Evolutionary conservation across 2,797 vertebrate species (phyloP).

Genomic region (Sebastes hopkinsi): DNA sequence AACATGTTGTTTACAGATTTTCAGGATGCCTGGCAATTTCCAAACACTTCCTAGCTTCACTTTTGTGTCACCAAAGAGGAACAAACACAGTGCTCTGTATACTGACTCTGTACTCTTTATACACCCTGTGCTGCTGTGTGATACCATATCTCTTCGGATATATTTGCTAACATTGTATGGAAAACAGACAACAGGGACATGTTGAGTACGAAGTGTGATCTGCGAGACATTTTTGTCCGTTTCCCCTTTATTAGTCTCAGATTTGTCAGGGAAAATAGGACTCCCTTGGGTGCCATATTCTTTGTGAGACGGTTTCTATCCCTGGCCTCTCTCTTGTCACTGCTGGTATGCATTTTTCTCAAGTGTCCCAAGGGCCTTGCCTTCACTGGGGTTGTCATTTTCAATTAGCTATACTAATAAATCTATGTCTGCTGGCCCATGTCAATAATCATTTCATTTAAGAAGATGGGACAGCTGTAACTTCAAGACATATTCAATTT

Average conservation of each 20-base stretch:
- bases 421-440: constrained; percentile 54
- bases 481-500: constrained; percentile 54
- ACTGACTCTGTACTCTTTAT: background rate
- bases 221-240: constrained; percentile 52
- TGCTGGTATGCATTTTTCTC: constrained; percentile 39
- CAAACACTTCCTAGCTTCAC: background rate
- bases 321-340: constrained; percentile 41
- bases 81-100: constrained; percentile 7
- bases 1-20: constrained; percentile 42
- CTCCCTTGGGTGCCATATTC: constrained; percentile 68
- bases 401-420: constrained; percentile 74
- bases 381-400: constrained; percentile 73
- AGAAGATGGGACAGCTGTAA: constrained; percentile 59
- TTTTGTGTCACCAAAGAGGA: constrained; percentile 7
- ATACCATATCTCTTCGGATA: constrained; percentile 20
- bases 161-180: constrained; percentile 2
- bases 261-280: constrained; percentile 58
- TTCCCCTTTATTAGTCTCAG: constrained; percentile 63
- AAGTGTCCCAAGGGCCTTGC: constrained; percentile 44
- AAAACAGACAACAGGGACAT: constrained; percentile 20
- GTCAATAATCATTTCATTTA: constrained; percentile 74
- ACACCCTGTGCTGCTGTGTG: background rate
- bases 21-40: constrained; percentile 9
- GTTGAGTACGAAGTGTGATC: constrained; percentile 30
- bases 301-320: constrained; percentile 52